Conservation (phyloP, 2,888 invertebrate genomes). For the Steromphala cineraria region DNA sequence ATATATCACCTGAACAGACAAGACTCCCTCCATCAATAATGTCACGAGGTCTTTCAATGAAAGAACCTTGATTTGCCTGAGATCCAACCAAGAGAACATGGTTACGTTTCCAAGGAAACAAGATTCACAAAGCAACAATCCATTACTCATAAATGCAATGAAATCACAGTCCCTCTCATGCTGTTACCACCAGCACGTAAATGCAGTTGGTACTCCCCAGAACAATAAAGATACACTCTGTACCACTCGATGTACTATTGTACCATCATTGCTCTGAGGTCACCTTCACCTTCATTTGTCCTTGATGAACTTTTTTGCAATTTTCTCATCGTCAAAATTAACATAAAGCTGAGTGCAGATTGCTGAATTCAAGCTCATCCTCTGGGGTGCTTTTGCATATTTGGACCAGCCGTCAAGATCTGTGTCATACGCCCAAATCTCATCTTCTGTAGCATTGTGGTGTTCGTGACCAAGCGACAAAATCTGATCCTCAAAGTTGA, state of each 20-base stretch:
- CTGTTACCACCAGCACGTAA: background rate
- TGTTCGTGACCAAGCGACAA: slow-evolving; percentile 73
- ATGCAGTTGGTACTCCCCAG: background rate
- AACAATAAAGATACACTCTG: background rate
- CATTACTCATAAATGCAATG: too few species aligned
- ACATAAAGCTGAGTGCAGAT: slow-evolving; percentile 65
- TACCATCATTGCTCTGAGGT: background rate
- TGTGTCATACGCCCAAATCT: slow-evolving; percentile 71
- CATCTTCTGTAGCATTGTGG: slow-evolving; percentile 72
- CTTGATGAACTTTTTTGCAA: slow-evolving; percentile 63
- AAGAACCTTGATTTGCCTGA: background rate
- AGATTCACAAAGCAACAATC: too few species aligned
- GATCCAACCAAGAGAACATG: background rate
- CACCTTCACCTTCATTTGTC: slow-evolving; percentile 51
- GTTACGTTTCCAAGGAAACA: background rate
- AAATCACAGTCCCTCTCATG: background rate
- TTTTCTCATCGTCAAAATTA: slow-evolving; percentile 71
- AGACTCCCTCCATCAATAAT: background rate
- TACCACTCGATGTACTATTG: background rate
- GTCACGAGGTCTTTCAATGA: background rate
- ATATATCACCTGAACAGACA: background rate
- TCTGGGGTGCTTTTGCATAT: slow-evolving; percentile 69
- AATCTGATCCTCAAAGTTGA: slow-evolving; percentile 65
- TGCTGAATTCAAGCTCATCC: slow-evolving; percentile 69
- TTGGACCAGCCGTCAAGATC: slow-evolving; percentile 67